Evolutionary conservation across 2,888 invertebrate species (phyloP), one percentile per base, ranked within the genome.

Genomic region (Temnothorax rugatulus): DNA sequence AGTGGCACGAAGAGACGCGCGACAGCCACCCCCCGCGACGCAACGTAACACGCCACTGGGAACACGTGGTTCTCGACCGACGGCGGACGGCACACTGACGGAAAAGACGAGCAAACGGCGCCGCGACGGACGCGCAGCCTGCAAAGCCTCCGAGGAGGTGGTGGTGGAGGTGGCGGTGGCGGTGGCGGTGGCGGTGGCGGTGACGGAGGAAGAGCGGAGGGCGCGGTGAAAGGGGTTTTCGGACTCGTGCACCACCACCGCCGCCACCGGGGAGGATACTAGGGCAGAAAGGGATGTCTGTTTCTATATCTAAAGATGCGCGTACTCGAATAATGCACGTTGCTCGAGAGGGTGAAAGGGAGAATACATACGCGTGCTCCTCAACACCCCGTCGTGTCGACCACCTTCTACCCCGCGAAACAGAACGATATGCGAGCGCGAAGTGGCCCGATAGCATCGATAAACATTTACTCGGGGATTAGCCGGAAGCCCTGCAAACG

Each of bases 31-130:
- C 82, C 63, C 84, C 77, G 68, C 83, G 73, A 84, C 83, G 64
- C 81, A 84, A 73, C 66, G 61, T 54, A 76, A 85, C 74, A 77
- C 82, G 74, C 82, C 81, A 88, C 84, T 41, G 71, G 7, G 44
- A 83, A 88, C 93, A 92, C 93, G 93, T 92, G 92, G 89, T 92
- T 90, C 92, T 92, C 93, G 93, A 91, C 91, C 94, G 93, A 91
- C 89, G 92, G 92, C 93, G 93, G 91, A 93, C 93, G 93, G 93
- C 92, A 93, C 89, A 94, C 94, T 94, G 93, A 91, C 91, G 90
- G 90, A 87, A 86, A 90, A 91, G 91, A 90, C 92, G 91, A 90
- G 89, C 85, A 89, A 91, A 87, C 88, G 88, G 91, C 92, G 92
- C 91, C 86, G 91, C 92, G 91, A 88, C 91, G 90, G 89, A 91